A percentile compares a stretch with the other conserved stretches of the same genome.
These are phyloP conservation scores for Apotomis turbidana DNA, from an alignment of 2,888 invertebrate genomes.

Conservation along the genomic window DNA sequence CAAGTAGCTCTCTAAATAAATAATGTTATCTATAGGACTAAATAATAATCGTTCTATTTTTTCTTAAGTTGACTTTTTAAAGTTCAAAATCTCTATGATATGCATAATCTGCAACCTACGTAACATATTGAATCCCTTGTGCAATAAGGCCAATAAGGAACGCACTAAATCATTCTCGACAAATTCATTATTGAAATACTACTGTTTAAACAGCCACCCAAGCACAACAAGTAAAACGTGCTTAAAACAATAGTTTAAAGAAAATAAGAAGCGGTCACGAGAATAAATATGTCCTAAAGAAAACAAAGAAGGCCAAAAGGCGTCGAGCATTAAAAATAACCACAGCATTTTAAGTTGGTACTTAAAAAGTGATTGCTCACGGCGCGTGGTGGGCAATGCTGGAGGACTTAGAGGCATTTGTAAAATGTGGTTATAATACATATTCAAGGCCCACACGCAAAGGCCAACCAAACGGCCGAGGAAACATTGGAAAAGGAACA, in stretches of 20 bases:
- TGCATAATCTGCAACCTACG: no score
- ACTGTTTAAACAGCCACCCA: constrained; percentile 26
- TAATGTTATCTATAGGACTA: no score
- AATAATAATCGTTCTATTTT: no score
- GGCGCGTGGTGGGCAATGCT: constrained; percentile 74
- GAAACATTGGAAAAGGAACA: constrained; percentile 55
- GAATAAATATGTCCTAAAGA: constrained; percentile 74
- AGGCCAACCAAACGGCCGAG: constrained; percentile 58
- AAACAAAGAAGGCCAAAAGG: constrained; percentile 71
- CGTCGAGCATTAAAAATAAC: constrained; percentile 72
- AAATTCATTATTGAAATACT: constrained; percentile 21
- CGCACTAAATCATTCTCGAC: background rate
- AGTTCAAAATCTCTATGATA: no score
- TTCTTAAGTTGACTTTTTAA: no score
- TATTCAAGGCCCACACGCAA: constrained; percentile 76
- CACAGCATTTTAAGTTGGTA: constrained; percentile 64
- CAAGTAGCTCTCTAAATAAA: no score
- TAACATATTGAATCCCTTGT: background rate
- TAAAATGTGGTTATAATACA: constrained; percentile 68
- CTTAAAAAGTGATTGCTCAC: constrained; percentile 74
- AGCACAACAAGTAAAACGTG: constrained; percentile 28
- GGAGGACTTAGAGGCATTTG: constrained; percentile 64
- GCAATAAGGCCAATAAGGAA: background rate
- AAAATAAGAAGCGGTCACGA: constrained; percentile 56
- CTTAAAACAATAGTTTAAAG: constrained; percentile 44